Conservation (phyloP, 2,797 vertebrate species). For the Loris lydekkerianus region DNA sequence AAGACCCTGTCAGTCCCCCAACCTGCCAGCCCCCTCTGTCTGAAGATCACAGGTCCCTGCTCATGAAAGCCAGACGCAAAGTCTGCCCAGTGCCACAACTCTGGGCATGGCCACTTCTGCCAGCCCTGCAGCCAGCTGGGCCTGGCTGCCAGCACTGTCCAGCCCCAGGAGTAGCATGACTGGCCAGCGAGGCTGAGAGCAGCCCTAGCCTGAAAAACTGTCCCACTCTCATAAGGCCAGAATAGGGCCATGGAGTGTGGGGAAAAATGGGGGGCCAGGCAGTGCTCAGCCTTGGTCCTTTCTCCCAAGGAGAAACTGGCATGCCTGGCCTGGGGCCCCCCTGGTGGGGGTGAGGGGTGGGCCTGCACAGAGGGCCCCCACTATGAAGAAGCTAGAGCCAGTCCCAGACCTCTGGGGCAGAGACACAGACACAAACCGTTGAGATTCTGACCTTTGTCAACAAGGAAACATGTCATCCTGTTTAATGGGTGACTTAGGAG, state of each 20-base stretch:
- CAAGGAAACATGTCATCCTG: not conserved
- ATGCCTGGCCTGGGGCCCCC: not conserved
- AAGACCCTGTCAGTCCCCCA: no score
- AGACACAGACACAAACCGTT: not conserved
- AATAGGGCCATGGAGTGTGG: not conserved
- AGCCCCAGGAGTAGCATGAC: not conserved
- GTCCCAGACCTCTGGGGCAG: not conserved
- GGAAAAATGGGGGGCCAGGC: not conserved
- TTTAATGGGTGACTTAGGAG: not conserved
- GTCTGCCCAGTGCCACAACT: not conserved
- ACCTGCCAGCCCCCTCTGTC: not conserved
- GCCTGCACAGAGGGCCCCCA: not conserved
- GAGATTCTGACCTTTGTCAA: not conserved
- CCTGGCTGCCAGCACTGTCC: not conserved
- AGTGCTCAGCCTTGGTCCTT: not conserved
- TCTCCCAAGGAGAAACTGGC: not conserved
- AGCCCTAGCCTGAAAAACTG: not conserved
- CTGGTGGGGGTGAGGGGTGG: not conserved
- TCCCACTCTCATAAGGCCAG: not conserved
- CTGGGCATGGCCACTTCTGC: not conserved
- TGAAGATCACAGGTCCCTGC: not conserved
- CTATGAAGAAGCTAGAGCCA: not conserved
- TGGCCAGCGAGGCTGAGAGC: not conserved
- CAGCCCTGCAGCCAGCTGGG: not conserved
- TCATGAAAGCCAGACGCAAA: not conserved